Evolutionary conservation across 2,113 vertebrate species (phyloP).

Genomic region (Oceanites oceanicus): DNA sequence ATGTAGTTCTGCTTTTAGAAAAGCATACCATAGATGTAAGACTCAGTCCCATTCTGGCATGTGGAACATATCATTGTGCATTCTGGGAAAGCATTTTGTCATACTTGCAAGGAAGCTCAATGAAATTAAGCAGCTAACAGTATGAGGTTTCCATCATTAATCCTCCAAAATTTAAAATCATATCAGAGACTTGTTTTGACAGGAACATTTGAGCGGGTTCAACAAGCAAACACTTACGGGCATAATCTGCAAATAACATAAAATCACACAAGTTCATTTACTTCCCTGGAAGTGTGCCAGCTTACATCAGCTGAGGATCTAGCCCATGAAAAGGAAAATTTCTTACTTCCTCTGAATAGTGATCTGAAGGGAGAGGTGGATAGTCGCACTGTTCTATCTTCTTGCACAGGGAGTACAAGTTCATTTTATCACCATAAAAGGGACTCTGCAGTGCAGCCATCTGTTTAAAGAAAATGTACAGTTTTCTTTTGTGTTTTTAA

Average conservation of each 20-base stretch:
- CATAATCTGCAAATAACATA: not conserved
- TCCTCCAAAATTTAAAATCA: not conserved
- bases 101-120: not conserved
- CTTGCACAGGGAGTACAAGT: constrained; percentile 97
- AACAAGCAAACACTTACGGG: not conserved
- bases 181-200: not conserved
- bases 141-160: not conserved
- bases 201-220: not conserved
- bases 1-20: not conserved
- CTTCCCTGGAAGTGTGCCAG: not conserved
- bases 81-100: not conserved
- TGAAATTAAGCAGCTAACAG: not conserved
- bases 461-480: constrained; percentile 68
- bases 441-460: constrained; percentile 98
- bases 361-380: constrained; percentile 97
- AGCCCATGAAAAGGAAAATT: not conserved
- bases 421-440: constrained; percentile 99
- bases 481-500: not conserved
- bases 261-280: not conserved
- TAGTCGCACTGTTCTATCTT: constrained; percentile 99
- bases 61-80: not conserved
- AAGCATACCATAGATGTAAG: not conserved
- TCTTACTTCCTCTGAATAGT: constrained; percentile 96
- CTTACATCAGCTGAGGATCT: not conserved
- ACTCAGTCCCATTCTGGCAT: not conserved